These are phyloP conservation scores for Lutjanus argentimaculatus DNA, from an alignment of 2,797 vertebrate genomes.

Conservation along the genomic window DNA sequence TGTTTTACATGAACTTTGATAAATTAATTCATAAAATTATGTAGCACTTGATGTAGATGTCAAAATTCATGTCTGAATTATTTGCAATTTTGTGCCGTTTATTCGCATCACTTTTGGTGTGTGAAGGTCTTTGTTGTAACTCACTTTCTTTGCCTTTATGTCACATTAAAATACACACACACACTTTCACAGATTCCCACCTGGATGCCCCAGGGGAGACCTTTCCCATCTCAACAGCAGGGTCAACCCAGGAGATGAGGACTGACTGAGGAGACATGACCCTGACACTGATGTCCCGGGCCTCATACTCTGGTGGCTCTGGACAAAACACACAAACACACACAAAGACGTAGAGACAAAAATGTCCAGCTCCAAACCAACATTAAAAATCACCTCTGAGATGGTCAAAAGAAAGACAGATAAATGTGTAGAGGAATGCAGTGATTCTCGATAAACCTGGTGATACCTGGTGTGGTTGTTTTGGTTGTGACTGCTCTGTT, in stretches of 20 bases:
- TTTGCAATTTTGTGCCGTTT: too few relatives aligned
- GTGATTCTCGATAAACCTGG: neutral
- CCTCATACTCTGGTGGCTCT: slow-evolving; percentile 92
- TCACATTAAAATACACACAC: slow-evolving; percentile 4
- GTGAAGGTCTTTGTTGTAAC: neutral
- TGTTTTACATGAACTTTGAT: too few relatives aligned
- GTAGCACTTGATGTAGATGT: too few relatives aligned
- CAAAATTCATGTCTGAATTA: too few relatives aligned
- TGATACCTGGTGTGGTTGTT: slow-evolving; percentile 90
- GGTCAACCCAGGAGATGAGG: slow-evolving; percentile 95
- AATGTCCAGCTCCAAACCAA: slow-evolving; percentile 10
- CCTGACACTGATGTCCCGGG: slow-evolving; percentile 92
- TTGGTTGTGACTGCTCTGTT: slow-evolving; percentile 88
- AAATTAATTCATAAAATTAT: too few relatives aligned
- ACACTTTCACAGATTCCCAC: slow-evolving; percentile 59
- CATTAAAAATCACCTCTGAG: neutral
- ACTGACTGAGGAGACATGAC: slow-evolving; percentile 97
- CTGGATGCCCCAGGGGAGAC: slow-evolving; percentile 75
- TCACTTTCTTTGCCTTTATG: slow-evolving; percentile 8
- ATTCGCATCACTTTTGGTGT: too few relatives aligned
- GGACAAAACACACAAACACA: slow-evolving; percentile 65
- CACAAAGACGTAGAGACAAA: slow-evolving; percentile 33
- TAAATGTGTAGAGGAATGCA: neutral
- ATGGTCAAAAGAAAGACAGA: neutral
- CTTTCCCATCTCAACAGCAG: slow-evolving; percentile 90